These are phyloP conservation scores for Lasius platythorax DNA, from an alignment of 2,888 invertebrate species.

Conservation along the genomic window DNA sequence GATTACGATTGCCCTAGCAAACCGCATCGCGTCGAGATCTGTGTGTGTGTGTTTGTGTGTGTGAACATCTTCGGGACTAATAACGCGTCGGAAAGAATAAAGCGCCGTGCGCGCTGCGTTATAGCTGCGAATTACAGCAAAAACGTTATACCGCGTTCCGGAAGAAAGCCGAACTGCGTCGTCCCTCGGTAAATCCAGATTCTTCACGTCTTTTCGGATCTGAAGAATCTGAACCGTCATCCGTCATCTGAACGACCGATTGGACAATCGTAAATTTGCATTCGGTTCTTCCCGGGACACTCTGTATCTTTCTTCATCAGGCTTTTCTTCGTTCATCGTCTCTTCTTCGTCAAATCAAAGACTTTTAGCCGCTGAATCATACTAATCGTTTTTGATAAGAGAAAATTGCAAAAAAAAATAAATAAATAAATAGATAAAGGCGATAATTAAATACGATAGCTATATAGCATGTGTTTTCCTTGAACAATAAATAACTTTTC, in stretches of 20 bases:
- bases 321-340: conserved; percentile 3
- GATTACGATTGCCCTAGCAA: conserved; percentile 42
- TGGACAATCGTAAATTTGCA: not conserved
- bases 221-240: not conserved
- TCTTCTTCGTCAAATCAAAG: not conserved
- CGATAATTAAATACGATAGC: not conserved
- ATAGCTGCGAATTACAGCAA: conserved; percentile 29
- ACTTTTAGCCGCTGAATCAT: not conserved
- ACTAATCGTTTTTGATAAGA: not conserved
- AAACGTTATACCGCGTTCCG: conserved; percentile 4
- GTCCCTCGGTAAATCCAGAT: not conserved
- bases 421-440: not conserved
- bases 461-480: not conserved
- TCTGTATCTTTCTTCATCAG: conserved; percentile 13
- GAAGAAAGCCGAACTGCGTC: conserved; percentile 1
- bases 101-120: not conserved
- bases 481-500: not conserved
- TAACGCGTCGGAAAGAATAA: conserved; percentile 64
- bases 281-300: conserved; percentile 25
- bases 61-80: conserved; percentile 68
- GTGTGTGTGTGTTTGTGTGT: too few relatives aligned
- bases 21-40: conserved; percentile 43
- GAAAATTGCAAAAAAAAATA: not conserved
- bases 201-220: not conserved
- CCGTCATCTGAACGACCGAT: not conserved